Evolutionary conservation across 2,113 vertebrate genomes (phyloP).

Genomic region (Planiliza haematocheilus): DNA sequence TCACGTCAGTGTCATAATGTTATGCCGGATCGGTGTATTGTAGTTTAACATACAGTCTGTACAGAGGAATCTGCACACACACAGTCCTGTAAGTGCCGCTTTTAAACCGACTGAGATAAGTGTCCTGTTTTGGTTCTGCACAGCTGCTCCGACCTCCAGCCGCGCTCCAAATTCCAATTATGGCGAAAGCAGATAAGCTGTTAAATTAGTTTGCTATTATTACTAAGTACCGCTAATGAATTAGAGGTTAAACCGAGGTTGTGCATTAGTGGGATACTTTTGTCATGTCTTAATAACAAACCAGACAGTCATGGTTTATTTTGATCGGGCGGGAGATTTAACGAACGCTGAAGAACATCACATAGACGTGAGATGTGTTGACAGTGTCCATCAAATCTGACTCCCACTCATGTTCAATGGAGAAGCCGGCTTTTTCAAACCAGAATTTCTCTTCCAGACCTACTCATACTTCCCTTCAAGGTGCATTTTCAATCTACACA

Average conservation of each 20-base stretch:
- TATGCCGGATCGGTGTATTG: no score
- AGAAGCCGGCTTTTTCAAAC: no score
- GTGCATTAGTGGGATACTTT: neutral
- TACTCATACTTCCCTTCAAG: no score
- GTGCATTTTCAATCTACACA: no score
- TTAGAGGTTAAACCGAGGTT: neutral
- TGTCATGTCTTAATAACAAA: neutral
- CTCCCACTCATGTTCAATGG: no score
- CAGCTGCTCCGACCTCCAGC: neutral
- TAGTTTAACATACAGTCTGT: neutral
- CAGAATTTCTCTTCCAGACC: no score
- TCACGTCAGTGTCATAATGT: no score
- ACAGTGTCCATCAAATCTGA: no score
- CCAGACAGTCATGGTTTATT: conserved; percentile 10
- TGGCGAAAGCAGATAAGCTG: neutral
- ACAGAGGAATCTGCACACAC: neutral
- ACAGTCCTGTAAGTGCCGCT: neutral
- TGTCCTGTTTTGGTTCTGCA: neutral
- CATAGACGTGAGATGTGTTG: neutral
- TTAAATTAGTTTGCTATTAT: conserved; percentile 26
- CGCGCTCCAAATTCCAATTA: conserved; percentile 1
- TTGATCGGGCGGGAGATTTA: neutral
- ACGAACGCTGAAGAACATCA: neutral
- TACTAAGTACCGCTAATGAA: conserved; percentile 22
- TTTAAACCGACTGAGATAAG: neutral